A percentile compares a stretch with the other conserved stretches of the same genome.
Conservation (phyloP, 2,888 invertebrate genomes). For the Sminthurides aquaticus region DNA sequence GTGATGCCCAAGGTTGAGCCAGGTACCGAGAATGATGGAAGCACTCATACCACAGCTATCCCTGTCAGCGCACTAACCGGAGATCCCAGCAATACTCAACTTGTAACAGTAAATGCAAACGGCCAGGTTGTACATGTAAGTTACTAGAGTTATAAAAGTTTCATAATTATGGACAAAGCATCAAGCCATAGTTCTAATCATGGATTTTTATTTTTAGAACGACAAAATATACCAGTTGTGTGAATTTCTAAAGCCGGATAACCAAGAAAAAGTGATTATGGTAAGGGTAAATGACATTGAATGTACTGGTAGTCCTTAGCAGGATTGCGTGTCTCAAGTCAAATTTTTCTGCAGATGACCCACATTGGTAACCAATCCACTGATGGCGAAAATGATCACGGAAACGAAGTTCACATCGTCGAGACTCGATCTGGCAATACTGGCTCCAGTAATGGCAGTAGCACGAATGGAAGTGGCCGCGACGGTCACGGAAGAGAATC, state of each 20-base stretch:
- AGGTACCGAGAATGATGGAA: slow-evolving; percentile 57
- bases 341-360: slow-evolving; percentile 13
- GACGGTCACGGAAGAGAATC: no score
- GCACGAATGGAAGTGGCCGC: no score
- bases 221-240: slow-evolving; percentile 43
- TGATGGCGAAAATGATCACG: slow-evolving; percentile 6
- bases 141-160: neutral
- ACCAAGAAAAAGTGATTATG: slow-evolving; percentile 42
- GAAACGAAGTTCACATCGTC: slow-evolving; percentile 6
- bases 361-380: slow-evolving; percentile 13
- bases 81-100: slow-evolving; percentile 39
- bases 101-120: slow-evolving; percentile 40
- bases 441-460: neutral
- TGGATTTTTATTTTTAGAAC: slow-evolving; percentile 35
- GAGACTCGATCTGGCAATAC: neutral
- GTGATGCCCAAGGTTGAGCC: slow-evolving; percentile 73
- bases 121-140: slow-evolving; percentile 42
- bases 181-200: neutral
- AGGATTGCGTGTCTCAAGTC: no score
- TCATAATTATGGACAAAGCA: neutral
- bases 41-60: slow-evolving; percentile 13
- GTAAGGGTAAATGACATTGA: slow-evolving; percentile 18
- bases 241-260: slow-evolving; percentile 40
- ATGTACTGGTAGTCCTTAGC: neutral
- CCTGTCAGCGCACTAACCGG: slow-evolving; percentile 39